Evolutionary conservation across 2,797 vertebrate genomes (phyloP).

Genomic region (Anguilla pacifica): DNA sequence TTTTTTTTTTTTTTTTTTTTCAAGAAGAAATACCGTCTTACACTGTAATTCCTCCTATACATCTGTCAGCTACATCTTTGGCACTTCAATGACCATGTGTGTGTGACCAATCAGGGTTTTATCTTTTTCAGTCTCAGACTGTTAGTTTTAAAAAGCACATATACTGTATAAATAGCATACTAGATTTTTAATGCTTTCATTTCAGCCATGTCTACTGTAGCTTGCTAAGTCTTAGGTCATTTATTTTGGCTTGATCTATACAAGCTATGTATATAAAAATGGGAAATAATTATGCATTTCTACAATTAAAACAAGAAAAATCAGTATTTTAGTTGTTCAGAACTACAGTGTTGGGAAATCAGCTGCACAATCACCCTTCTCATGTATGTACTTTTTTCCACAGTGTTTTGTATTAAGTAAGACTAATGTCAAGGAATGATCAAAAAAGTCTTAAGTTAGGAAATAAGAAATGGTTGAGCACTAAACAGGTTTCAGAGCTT

Average conservation of each 20-base stretch:
- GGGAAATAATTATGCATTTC: background rate
- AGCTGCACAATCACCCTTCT: background rate
- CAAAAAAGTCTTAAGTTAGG: background rate
- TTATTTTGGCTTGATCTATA: constrained; percentile 28
- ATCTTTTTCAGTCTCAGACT: constrained; percentile 26
- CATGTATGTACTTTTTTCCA: background rate
- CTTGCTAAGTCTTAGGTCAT: constrained; percentile 38
- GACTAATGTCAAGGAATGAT: background rate
- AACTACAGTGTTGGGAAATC: background rate
- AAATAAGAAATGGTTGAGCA: background rate
- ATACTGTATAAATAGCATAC: constrained; percentile 35
- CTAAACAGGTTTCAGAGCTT: background rate
- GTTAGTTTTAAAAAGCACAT: constrained; percentile 30
- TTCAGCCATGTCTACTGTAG: constrained; percentile 53
- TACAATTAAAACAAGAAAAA: background rate
- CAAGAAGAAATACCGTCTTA: constrained; percentile 51
- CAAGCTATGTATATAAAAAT: constrained; percentile 12
- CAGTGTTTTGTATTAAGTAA: background rate
- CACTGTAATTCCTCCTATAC: constrained; percentile 63
- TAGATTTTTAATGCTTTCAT: constrained; percentile 38
- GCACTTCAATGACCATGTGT: constrained; percentile 19
- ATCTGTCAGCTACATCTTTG: constrained; percentile 1
- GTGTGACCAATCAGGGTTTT: constrained; percentile 30
- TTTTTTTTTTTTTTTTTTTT: background rate
- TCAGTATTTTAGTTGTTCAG: background rate